Base-by-base conservation (phyloP, 2,113 vertebrate genomes). In the Glaucidium brasilianum region DNA sequence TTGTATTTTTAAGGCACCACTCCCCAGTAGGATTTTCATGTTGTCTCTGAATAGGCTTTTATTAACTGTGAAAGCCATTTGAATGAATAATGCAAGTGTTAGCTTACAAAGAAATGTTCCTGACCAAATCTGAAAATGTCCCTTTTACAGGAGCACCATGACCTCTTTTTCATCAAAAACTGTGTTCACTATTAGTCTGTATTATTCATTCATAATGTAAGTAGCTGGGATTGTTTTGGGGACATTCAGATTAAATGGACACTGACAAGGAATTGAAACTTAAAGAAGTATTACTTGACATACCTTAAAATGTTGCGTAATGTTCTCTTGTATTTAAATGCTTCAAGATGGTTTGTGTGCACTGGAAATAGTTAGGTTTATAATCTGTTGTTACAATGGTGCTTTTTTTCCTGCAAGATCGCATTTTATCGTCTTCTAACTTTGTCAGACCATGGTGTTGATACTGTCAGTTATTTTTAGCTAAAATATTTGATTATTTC, bases 21-120 rank as follows among this genome's bases (percentile, higher is more conserved):
- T 92, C 84, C 50, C 32, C n/a, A n/a, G 10, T 64, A 90, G 56
- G 88, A 94, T 89, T 93, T 88, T 91, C 17, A 7, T 71, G 35
- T 88, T 95, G 52, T 66, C 41, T 92, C 55, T 92, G 71, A 89
- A 95, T 87, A 81, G 66, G 50, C 76, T 87, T 91, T 71, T 85
- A 88, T 94, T 85, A 85, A 83, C 41, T 83, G 47, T 67, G 60
- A 94, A 95, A 85, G 50, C 62, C 50, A 78, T 85, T 71, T 55
- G 35, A 92, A 82, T 94, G 83, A 93, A 72, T 96, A 92, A 95
- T 49, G 19, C 81, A 88, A 95, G 74, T 74, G 47, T 78, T 95
- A 84, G 43, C 83, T 93, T 95, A 66, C 83, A 89, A 88, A 88
- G 69, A 95, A 86, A 76, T 49, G 62, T 67, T 82, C 82, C 69